phyloP scores from a whole-genome alignment of 2,113 vertebrate genomes.

The Baryphthengus martii region DNA sequence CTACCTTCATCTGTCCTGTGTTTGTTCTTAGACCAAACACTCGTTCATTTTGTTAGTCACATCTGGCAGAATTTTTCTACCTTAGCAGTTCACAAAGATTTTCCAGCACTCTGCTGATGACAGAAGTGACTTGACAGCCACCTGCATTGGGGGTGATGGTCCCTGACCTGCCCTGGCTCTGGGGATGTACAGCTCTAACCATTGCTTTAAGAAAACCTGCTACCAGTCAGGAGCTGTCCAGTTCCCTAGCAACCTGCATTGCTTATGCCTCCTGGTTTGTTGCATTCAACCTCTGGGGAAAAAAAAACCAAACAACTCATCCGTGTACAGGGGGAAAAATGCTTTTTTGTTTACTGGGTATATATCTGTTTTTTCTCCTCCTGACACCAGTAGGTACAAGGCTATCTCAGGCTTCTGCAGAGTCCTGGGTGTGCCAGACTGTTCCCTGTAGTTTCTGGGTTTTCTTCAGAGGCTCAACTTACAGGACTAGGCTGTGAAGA shows the following conservation, averaged over 20 bases:
- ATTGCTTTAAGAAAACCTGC: background rate
- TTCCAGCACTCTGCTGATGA: background rate
- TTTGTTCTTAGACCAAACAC: background rate
- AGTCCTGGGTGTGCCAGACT: rapidly evolving
- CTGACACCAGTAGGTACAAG: background rate
- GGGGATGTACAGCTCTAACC: background rate
- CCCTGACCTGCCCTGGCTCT: rapidly evolving
- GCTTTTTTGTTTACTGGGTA: background rate
- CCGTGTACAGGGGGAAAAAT: background rate
- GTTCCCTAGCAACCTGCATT: conserved; percentile 38
- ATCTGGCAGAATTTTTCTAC: background rate
- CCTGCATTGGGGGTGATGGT: background rate
- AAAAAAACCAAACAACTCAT: background rate
- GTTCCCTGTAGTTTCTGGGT: background rate
- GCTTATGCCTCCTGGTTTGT: background rate
- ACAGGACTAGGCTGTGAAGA: background rate
- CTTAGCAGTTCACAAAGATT: background rate
- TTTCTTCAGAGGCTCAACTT: background rate
- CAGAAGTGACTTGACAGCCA: background rate
- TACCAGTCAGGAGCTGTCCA: background rate
- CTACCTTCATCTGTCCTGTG: background rate
- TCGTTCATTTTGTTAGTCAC: background rate
- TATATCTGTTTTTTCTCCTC: background rate
- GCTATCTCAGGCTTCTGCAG: background rate
- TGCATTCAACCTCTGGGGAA: background rate